phyloP scores from a whole-genome alignment of 1,140 invertebrate genomes.

The Trialeurodes vaporariorum region DNA sequence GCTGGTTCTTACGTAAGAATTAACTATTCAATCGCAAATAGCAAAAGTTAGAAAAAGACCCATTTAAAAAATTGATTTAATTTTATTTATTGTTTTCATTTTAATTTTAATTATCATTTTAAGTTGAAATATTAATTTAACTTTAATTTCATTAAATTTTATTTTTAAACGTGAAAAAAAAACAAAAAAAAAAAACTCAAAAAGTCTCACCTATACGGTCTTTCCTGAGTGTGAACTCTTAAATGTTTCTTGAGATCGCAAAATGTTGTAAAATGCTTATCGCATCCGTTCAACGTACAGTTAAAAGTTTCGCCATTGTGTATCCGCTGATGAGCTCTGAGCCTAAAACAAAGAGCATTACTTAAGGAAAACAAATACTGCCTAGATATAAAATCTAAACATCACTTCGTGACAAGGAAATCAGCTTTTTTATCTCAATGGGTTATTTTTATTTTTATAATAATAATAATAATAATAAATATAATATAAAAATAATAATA shows the following conservation, averaged over 20 bases:
- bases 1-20: no score
- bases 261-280: constrained; percentile 85
- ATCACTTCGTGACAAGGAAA: neutral
- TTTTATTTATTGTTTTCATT: neutral
- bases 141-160: no score
- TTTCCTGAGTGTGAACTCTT: constrained; percentile 82
- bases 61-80: no score
- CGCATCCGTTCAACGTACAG: constrained; percentile 68
- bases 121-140: no score
- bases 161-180: no score
- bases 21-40: no score
- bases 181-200: no score
- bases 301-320: constrained; percentile 95
- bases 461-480: neutral
- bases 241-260: constrained; percentile 90
- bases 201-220: constrained; percentile 88
- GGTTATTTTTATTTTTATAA: neutral
- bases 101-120: no score
- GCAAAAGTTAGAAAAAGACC: no score
- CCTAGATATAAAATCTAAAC: constrained; percentile 6
- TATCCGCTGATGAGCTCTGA: constrained; percentile 81
- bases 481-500: neutral
- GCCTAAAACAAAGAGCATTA: constrained; percentile 38
- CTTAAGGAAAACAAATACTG: constrained; percentile 14
- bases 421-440: neutral